Conservation (phyloP, 2,113 vertebrate genomes). For the Eudyptes chrysolophus region DNA sequence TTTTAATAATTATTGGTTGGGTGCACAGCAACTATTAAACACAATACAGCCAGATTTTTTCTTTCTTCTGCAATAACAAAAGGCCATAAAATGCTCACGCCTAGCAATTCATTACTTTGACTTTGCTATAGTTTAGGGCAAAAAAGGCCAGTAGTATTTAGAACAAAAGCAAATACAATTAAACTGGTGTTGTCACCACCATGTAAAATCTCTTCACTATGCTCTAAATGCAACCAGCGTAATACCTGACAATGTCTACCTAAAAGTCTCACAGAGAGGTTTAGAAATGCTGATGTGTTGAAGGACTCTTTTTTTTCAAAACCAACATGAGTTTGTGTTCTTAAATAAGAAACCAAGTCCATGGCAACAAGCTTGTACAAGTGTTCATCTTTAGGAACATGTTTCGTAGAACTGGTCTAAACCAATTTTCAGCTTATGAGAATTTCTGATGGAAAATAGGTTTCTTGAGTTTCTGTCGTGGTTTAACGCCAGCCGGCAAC, state of each 20-base stretch:
- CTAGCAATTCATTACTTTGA: background rate
- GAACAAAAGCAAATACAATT: slow-evolving; percentile 5
- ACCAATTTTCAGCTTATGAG: background rate
- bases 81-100: background rate
- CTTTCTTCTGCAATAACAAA: slow-evolving; percentile 1
- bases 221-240: background rate
- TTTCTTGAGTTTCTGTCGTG: background rate
- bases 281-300: background rate
- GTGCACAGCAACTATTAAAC: background rate
- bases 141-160: background rate
- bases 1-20: slow-evolving; percentile 37
- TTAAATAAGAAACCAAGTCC: background rate
- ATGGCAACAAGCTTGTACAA: background rate
- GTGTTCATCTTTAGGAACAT: background rate
- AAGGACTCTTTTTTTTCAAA: background rate
- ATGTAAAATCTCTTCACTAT: background rate
- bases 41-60: background rate
- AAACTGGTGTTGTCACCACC: background rate
- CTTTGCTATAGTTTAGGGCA: slow-evolving; percentile 4
- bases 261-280: background rate
- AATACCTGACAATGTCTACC: background rate
- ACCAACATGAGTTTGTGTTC: background rate
- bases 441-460: background rate
- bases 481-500: no score
- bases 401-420: background rate